Base-by-base conservation (phyloP, 2,888 invertebrate genomes). In the Mechanitis messenoides region DNA sequence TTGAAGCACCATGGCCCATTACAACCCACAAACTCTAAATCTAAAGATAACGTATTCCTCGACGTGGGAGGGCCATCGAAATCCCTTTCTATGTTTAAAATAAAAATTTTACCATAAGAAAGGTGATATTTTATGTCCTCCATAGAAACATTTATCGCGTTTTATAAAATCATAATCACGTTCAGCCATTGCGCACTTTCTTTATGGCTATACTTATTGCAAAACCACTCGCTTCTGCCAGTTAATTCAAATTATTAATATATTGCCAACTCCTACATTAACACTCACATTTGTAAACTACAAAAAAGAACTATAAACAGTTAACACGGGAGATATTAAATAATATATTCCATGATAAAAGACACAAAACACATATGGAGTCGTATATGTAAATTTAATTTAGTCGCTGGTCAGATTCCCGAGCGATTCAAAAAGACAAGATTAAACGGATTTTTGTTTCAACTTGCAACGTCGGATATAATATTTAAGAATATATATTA, bases 51-150 rank as follows among this genome's bases (percentile, higher is more conserved):
- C 81, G 83, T 74, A 75, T 69, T 69, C 68, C 74, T 74, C 83
- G 87, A 83, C 85, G 77, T 83, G 79, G 81, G 82, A 81, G 84
- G 77, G 83, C 86, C 85, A 85, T 87, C 85, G 85, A 81, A 85
- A 84, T 88, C 89, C 88, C 89, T 85, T 82, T 74, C 89, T 84
- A 89, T 89, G 89, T 89, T 89, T 89, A 89, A 89, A 89, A 89
- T 89, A 89, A 89, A 89, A 89, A 87, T 88, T 87, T 84, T 81
- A 86, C 84, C 81, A 80, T 83, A 83, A 87, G 78, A 80, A 78
- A 83, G 79, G 80, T 83, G 79, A 69, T 87, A 73, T 76, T 84
- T 84, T 85, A 85, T 81, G 74, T 69, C 71, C 73, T 71, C 69
- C 74, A 76, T 72, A 72, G 74, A 81, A 83, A 81, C 83, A 82